phyloP scores from a whole-genome alignment of 2,113 vertebrate species.

The Leucoraja erinaceus region DNA sequence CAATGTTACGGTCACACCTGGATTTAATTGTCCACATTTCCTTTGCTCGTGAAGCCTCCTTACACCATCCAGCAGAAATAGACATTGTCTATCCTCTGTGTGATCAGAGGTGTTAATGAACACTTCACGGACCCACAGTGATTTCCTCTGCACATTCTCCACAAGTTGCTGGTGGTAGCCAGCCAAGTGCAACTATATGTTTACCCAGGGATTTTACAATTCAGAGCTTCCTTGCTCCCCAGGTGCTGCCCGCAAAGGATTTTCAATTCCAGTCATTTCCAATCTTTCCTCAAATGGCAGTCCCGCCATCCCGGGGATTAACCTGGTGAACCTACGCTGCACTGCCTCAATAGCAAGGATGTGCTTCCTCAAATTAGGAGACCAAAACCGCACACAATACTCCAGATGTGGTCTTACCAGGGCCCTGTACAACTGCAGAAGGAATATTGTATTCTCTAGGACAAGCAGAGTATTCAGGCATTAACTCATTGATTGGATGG shows the following conservation, averaged over 20 bases:
- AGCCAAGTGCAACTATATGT: not conserved
- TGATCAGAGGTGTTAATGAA: conserved; percentile 19
- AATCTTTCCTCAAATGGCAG: too few relatives aligned
- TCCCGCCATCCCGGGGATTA: too few relatives aligned
- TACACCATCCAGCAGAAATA: not conserved
- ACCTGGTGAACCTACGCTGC: too few relatives aligned
- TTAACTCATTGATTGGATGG: not conserved
- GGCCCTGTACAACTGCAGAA: too few relatives aligned
- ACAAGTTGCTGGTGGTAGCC: not conserved
- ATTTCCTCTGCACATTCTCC: not conserved
- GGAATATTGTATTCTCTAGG: too few relatives aligned
- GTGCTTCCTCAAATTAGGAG: too few relatives aligned
- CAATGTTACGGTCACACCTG: not conserved
- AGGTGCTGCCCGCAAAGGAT: too few relatives aligned
- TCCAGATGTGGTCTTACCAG: too few relatives aligned
- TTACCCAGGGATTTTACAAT: not conserved
- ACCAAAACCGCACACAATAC: too few relatives aligned
- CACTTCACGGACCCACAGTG: not conserved
- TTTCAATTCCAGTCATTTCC: too few relatives aligned
- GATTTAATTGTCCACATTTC: not conserved
- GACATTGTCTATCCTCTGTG: not conserved
- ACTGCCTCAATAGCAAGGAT: too few relatives aligned
- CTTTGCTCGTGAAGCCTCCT: not conserved
- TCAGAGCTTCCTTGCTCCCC: not conserved
- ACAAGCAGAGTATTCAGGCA: too few relatives aligned